Evolutionary conservation across 2,113 vertebrate genomes (phyloP).

Genomic region (Podarcis raffonei): DNA sequence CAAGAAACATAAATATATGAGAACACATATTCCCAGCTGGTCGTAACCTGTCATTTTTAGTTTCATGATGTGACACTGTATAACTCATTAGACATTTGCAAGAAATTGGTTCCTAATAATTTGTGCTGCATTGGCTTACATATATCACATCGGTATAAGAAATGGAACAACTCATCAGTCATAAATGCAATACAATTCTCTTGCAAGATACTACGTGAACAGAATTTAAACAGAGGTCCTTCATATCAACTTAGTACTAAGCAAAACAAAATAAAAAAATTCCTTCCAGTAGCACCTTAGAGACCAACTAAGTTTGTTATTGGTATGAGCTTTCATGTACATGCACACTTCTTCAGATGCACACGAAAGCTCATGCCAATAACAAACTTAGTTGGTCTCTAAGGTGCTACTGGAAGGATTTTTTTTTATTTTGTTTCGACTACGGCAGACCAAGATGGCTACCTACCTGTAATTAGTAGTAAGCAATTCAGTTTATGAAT

Average conservation of each 20-base stretch:
- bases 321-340: too few relatives aligned
- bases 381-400: too few relatives aligned
- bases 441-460: too few relatives aligned
- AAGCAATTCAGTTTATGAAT: not conserved
- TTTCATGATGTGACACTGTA: not conserved
- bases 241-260: not conserved
- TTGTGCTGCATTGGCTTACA: not conserved
- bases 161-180: not conserved
- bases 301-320: too few relatives aligned
- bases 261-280: not conserved
- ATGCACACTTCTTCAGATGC: too few relatives aligned
- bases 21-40: not conserved
- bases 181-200: conserved; percentile 5
- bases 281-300: too few relatives aligned
- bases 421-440: too few relatives aligned
- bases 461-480: too few relatives aligned
- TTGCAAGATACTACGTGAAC: not conserved
- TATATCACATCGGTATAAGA: conserved; percentile 1
- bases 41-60: conserved; percentile 1
- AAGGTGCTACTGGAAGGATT: too few relatives aligned
- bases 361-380: too few relatives aligned
- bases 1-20: conserved; percentile 8
- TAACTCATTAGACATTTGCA: conserved; percentile 8
- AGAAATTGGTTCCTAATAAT: conserved; percentile 23
- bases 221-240: not conserved